Evolutionary conservation across 1,140 invertebrate species (phyloP).

Genomic region (Nasonia vitripennis): DNA sequence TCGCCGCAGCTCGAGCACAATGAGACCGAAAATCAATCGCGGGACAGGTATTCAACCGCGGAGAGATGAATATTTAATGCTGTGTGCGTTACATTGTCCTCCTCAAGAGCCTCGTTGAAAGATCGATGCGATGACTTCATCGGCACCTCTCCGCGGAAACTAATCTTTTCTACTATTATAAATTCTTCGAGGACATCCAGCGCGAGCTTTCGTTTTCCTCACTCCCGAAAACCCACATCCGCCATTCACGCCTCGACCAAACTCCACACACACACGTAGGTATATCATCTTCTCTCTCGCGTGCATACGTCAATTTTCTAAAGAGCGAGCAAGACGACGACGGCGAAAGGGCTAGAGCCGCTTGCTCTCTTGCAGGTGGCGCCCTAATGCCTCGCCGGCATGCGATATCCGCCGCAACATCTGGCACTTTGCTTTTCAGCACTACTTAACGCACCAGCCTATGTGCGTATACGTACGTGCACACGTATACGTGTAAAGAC

Average conservation of each 20-base stretch:
- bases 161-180: no score
- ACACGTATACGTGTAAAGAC: not conserved
- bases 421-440: conserved; percentile 56
- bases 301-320: not conserved
- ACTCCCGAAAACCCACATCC: not conserved
- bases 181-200: not conserved
- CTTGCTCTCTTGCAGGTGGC: conserved; percentile 40
- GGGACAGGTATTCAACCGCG: no score
- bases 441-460: conserved; percentile 7
- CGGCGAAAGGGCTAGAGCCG: not conserved
- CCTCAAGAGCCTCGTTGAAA: not conserved
- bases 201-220: not conserved
- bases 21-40: no score
- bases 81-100: not conserved
- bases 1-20: no score
- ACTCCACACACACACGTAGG: not conserved
- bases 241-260: not conserved
- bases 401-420: conserved; percentile 48
- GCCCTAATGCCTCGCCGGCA: conserved; percentile 49
- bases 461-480: not conserved
- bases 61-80: no score
- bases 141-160: no score
- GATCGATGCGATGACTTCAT: no score
- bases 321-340: not conserved
- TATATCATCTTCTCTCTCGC: not conserved